Base-by-base conservation (phyloP, 2,888 invertebrate genomes). In the Archips xylosteana region DNA sequence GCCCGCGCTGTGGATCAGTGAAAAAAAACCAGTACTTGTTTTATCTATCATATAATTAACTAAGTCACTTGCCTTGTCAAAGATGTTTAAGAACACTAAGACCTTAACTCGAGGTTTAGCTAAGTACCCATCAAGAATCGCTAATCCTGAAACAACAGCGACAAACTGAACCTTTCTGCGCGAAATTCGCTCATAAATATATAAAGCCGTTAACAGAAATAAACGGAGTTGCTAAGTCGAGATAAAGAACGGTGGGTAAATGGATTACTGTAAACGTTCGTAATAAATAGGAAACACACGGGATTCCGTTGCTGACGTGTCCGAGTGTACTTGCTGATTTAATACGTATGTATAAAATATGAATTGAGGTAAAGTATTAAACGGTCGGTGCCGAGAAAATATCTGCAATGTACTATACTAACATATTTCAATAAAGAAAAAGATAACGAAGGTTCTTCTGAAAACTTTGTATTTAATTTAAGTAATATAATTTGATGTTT, bases 151-250 rank as follows among this genome's bases (percentile, higher is more conserved):
- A 59, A 60, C 32, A 42, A 15, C 60, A 49, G 60, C 71, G 49
- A 65, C 60, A 45, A 36, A 71, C 45, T 71, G 54, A 72, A 72
- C 67, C 51, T 68, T 47, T 59, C 62, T n/a, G n/a, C 62, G 59
- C 36, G 15, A 47, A 60, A 47, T 67, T 49, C 47, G 32, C 34
- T 36, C 54, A 67, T 73, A 73, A 73, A 73, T 73, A 65, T 65
- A 68, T 68, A 68, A 57, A 68, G 63, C 63, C 63, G 57, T 73
- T 73, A 73, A 73, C 63, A 68, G 63, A 62, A 54, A 67, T 67
- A 67, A 71, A 71, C 45, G 72, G 10, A 6, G 60, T 39, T 60
- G 70, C 70, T 70, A 36, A 63, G 63, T 62, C 63, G 54, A 59
- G 71, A 71, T 66, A 66, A 71, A 66, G 64, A 49, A 51, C 67